Base-by-base conservation (phyloP, 1,140 invertebrate genomes). In the Anastrepha obliqua region DNA sequence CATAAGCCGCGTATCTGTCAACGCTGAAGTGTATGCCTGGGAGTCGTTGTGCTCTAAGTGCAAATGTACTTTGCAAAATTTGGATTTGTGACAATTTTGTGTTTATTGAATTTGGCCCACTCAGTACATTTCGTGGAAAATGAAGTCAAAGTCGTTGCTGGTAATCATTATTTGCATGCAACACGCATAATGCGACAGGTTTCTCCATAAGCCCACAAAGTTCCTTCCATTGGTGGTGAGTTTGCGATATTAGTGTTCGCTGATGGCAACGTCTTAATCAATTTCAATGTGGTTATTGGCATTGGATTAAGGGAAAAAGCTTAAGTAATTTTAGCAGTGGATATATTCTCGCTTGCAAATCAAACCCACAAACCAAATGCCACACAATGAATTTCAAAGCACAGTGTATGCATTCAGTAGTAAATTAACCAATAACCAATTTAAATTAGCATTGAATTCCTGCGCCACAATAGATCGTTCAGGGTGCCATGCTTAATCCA, bases 51-150 rank as follows among this genome's bases (percentile, higher is more conserved):
- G 15, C 17, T n/a, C 5, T 44, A 51, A 47, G 42, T 74, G 44
- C 70, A 74, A 74, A 74, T 47, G 44, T n/a, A 20, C 6, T 74
- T 74, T 39, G 39, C 3, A 5, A 51, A 3, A 70, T 70, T 70
- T 20, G 11, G 4, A 70, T 70, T 70, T 74, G 70, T 74, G 44
- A 47, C 70, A 74, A 74, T 51, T 74, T 47, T 74, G 67, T 74
- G 13, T 74, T 74, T 74, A 74, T 74, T 74, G 67, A 74, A 74
- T 74, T 67, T 67, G 64, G 8, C 29, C 29, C 7, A 9, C 20
- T 42, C 39, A 42, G 3, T 74, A 74, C 67, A 74, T 74, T 74
- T 74, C 2, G 29, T 39, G 39, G 42, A 42, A 74, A 74, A 47
- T 44, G 9, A 47, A 74, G 44, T 51, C 39, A 74, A n/a, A 64